Conservation (phyloP, 2,797 vertebrate genomes). For the Gambusia yucatana region DNA sequence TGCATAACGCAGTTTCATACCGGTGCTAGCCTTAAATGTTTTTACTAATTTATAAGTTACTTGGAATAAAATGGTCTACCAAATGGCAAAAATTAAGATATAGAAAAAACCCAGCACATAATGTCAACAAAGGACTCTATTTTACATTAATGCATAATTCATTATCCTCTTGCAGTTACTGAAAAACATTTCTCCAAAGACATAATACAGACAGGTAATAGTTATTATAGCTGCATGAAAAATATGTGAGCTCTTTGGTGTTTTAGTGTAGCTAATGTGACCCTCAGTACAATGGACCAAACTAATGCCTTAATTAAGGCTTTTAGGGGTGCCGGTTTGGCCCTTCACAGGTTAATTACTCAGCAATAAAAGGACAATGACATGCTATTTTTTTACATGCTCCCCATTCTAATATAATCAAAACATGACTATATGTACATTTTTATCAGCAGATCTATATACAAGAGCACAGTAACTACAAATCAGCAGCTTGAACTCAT, state of each 20-base stretch:
- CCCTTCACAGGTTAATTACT: constrained; percentile 73
- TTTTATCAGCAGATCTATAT: neutral
- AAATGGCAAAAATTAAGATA: neutral
- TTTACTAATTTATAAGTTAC: neutral
- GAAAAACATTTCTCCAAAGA: neutral
- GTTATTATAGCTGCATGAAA: neutral
- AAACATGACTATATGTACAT: neutral
- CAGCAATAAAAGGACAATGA: constrained; percentile 49
- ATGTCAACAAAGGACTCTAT: neutral
- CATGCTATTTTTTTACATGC: constrained; percentile 7
- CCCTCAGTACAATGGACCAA: constrained; percentile 55
- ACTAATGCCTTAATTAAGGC: constrained; percentile 74
- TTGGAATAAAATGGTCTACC: neutral
- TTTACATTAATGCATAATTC: constrained; percentile 3
- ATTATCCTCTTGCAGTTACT: neutral
- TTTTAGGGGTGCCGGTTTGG: constrained; percentile 53
- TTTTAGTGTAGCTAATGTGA: constrained; percentile 35
- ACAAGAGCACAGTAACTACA: neutral
- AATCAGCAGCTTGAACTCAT: neutral
- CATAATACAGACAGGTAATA: neutral
- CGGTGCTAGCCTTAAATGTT: neutral
- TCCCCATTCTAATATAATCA: neutral
- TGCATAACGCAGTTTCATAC: neutral
- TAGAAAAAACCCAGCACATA: neutral
- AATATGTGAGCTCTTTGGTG: neutral